Evolutionary conservation across 2,797 vertebrate genomes (phyloP).

Genomic region (Schizopygopsis pylzovi): DNA sequence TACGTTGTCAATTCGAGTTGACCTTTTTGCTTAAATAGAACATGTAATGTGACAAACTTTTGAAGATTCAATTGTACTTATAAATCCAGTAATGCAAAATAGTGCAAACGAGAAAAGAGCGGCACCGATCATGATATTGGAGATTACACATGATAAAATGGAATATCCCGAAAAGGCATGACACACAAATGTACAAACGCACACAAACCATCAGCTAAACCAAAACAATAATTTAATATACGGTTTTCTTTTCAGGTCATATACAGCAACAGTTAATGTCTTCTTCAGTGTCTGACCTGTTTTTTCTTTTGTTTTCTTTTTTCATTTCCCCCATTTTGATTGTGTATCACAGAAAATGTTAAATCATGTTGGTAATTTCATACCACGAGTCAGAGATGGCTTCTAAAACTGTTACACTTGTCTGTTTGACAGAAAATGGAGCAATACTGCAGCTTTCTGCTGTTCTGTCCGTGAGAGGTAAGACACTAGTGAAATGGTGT

Average conservation of each 20-base stretch:
- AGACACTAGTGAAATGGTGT: slow-evolving; percentile 54
- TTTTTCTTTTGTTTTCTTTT: slow-evolving; percentile 71
- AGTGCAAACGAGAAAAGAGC: slow-evolving; percentile 70
- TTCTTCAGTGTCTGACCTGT: slow-evolving; percentile 71
- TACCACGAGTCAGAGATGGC: slow-evolving; percentile 51
- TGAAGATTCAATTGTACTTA: slow-evolving; percentile 60
- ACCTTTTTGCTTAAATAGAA: slow-evolving; percentile 36
- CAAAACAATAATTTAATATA: slow-evolving; percentile 61
- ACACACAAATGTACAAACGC: slow-evolving; percentile 55
- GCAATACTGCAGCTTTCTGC: slow-evolving; percentile 41
- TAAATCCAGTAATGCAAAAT: slow-evolving; percentile 90
- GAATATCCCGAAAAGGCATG: slow-evolving; percentile 69
- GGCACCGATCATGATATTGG: slow-evolving; percentile 42
- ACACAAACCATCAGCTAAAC: slow-evolving; percentile 54
- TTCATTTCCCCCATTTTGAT: slow-evolving; percentile 83
- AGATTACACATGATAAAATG: slow-evolving; percentile 43
- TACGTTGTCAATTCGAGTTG: slow-evolving; percentile 31
- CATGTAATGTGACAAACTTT: slow-evolving; percentile 42
- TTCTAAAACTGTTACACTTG: slow-evolving; percentile 43
- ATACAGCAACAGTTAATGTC: slow-evolving; percentile 59
- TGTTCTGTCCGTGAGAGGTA: slow-evolving; percentile 61
- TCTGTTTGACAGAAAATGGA: slow-evolving; percentile 44
- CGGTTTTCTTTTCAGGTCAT: slow-evolving; percentile 55
- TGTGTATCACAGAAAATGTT: slow-evolving; percentile 87
- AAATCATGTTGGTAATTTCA: slow-evolving; percentile 50